phyloP scores from a whole-genome alignment of 2,888 invertebrate species.

The Willowsia nigromaculata region DNA sequence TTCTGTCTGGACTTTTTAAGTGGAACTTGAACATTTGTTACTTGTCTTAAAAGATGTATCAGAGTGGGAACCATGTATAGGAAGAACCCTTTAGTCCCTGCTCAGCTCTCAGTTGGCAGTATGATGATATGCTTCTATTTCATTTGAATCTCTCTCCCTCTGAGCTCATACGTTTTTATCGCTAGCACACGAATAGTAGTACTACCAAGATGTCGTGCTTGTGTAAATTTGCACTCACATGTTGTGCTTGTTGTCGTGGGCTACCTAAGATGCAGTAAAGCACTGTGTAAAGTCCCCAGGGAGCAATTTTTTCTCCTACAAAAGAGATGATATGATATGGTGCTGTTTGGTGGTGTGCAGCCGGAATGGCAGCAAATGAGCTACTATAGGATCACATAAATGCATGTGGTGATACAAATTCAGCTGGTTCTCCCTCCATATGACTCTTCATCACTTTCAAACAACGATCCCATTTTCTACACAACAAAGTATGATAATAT shows the following conservation, averaged over 20 bases:
- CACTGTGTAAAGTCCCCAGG: constrained; percentile 38
- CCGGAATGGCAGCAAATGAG: constrained; percentile 18
- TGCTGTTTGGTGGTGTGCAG: constrained; percentile 11
- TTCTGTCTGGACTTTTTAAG: constrained; percentile 44
- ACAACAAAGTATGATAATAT: background rate
- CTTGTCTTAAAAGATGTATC: constrained; percentile 37
- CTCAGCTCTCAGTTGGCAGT: background rate
- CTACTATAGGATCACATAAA: constrained; percentile 42
- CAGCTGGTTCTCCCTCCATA: background rate
- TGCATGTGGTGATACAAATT: constrained; percentile 30
- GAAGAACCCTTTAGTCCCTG: background rate
- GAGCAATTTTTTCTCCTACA: constrained; percentile 29
- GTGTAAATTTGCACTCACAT: constrained; percentile 7
- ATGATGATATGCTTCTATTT: background rate
- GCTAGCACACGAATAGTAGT: background rate
- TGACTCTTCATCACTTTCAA: background rate
- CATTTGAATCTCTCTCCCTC: background rate
- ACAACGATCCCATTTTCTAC: background rate
- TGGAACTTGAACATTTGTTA: constrained; percentile 33
- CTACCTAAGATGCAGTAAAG: constrained; percentile 29
- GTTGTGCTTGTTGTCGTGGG: background rate
- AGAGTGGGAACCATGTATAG: background rate
- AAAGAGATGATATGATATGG: constrained; percentile 24
- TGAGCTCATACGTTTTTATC: background rate
- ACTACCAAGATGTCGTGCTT: background rate